Base-by-base conservation (phyloP, 2,113 vertebrate species). In the Eulacestoma nigropectus region DNA sequence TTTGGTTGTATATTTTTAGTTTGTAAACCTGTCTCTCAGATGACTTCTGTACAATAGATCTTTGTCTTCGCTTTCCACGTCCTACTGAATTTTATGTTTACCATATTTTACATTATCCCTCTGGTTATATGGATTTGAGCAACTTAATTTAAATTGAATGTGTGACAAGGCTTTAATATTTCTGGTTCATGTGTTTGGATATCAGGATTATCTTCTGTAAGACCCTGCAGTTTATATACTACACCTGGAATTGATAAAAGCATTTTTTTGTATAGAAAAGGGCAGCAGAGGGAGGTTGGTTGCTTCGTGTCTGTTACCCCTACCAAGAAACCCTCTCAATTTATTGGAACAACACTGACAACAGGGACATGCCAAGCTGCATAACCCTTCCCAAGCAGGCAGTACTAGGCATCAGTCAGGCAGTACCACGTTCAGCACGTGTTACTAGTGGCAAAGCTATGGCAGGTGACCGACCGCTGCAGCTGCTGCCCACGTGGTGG, bases 401-500 rank as follows among this genome's bases (percentile, higher is more conserved):
- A 35, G 80, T 10, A 16, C 29, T 12, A 44, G 64, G n/a, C 39
- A 13, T 30, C 6, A 5, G 7, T 46, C 47, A 50, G 74, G 32
- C 2, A 5, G 26, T 22, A 5, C 30, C 63, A 12, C 0, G 0
- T 65, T 72, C 56, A 50, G 19, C 3, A 0, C 2, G 9, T 39
- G 27, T 47, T 47, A 8, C 1, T 4, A 6, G 16, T 0, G 1
- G 32, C 6, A 5, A 53, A 37, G 41, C 41, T 33, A 0, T 30
- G 59, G 41, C 9, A 4, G 2, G 5, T 84, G 59, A 37, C 35
- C 0, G 0, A 0, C 20, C 3, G 6, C 20, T 3, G 1, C 0
- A 2, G 33, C 15, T 49, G 30, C 50, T 68, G 72, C 14, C 67
- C 3, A 1, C 0, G 0, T 41, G 83, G 16, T 57, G 42, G 29